phyloP scores from a whole-genome alignment of 64 coral and sea anemone genomes.

The Anthopleura sola region DNA sequence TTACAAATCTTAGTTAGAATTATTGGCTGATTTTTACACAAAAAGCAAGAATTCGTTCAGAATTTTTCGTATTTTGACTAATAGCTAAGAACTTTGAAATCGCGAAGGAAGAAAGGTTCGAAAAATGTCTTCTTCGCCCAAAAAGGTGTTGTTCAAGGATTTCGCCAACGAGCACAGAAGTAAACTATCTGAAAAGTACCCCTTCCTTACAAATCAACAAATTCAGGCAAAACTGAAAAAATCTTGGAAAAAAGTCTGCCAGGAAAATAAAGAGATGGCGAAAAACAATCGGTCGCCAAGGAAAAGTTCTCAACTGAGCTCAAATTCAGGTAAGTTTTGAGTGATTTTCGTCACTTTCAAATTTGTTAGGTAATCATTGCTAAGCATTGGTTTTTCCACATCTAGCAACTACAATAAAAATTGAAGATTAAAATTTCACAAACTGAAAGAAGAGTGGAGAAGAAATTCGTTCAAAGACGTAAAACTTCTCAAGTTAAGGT shows the following conservation, averaged over 20 bases:
- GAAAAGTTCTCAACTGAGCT: too few relatives aligned
- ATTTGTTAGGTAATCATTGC: too few relatives aligned
- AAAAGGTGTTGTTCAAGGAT: constrained; percentile 49
- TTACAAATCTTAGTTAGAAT: not conserved
- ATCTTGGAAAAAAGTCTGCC: constrained; percentile 47
- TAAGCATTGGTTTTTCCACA: too few relatives aligned
- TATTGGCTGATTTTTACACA: not conserved
- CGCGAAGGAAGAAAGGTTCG: not conserved
- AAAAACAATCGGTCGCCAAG: not conserved
- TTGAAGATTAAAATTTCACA: too few relatives aligned
- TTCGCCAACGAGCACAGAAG: constrained; percentile 49
- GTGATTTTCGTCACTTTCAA: not conserved
- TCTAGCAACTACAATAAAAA: too few relatives aligned
- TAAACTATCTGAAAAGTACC: constrained; percentile 57
- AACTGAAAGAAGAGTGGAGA: too few relatives aligned
- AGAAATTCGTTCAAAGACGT: too few relatives aligned
- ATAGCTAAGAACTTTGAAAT: not conserved
- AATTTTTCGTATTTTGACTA: not conserved
- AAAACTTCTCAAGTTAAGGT: too few relatives aligned
- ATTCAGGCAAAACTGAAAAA: constrained; percentile 74
- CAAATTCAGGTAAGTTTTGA: not conserved
- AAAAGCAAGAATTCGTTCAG: not conserved
- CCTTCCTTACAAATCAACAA: constrained; percentile 61
- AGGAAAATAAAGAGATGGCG: not conserved
- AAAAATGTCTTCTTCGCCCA: not conserved